Percentiles rank a stretch among this genome's conserved stretches.
These are phyloP conservation scores for Platycnemis pennipes DNA, from an alignment of 2,888 invertebrate species.

Conservation along the genomic window DNA sequence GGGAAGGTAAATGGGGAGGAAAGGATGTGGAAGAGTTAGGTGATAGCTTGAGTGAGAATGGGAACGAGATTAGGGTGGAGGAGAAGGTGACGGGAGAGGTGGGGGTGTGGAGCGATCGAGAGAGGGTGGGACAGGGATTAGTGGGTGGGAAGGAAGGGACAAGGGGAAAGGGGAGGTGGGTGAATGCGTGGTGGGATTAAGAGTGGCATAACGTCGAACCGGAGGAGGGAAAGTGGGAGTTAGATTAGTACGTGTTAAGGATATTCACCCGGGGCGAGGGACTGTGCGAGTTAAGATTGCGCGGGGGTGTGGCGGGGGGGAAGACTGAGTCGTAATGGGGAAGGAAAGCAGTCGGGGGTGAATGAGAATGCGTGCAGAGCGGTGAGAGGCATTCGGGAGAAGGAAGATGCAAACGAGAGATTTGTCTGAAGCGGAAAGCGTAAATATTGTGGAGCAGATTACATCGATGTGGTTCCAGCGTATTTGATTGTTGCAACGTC, in stretches of 20 bases:
- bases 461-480: neutral
- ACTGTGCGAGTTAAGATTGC: constrained; percentile 19
- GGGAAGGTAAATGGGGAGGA: neutral
- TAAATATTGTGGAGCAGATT: neutral
- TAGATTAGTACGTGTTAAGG: constrained; percentile 67
- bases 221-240: constrained; percentile 45
- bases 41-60: constrained; percentile 56
- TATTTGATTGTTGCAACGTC: neutral
- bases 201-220: constrained; percentile 59
- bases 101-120: neutral
- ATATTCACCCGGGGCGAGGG: constrained; percentile 44
- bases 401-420: constrained; percentile 26
- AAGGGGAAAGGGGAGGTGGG: neutral
- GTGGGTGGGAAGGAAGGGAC: neutral
- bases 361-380: neutral
- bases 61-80: constrained; percentile 48
- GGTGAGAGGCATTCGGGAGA: neutral
- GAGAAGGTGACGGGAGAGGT: neutral
- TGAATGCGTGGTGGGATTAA: constrained; percentile 36
- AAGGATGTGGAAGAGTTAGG: neutral
- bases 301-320: neutral
- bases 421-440: neutral
- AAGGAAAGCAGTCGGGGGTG: neutral
- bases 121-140: neutral
- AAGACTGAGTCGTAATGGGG: neutral